Evolutionary conservation across 2,797 vertebrate species (phyloP), one percentile per base, ranked within the genome.

Genomic region (Mergus octosetaceus): DNA sequence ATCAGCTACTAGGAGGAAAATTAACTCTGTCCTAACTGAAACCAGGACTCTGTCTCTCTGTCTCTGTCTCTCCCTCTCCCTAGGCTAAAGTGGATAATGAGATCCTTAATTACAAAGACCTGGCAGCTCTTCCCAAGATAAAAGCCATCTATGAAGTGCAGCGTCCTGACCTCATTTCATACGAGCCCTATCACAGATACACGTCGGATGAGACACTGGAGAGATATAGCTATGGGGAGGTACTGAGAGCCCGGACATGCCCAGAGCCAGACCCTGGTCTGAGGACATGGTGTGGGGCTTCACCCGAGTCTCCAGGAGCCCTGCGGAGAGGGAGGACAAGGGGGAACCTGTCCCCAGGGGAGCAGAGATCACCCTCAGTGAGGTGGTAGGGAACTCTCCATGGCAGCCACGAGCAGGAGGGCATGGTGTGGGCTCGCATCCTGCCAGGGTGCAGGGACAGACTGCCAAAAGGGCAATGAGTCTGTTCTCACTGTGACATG

Each of bases 111-210:
- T 99, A 99, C 99, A 99, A 99, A 99, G 99, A 99, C 97, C 98
- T 99, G 98, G 99, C 99, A 95, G 99, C 99, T 96, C 99, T 99
- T 97, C 99, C 99, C 98, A 99, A 99, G 98, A 98, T 99, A 98
- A 99, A 99, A 98, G 98, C 99, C 98, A 99, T 99, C 98, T 99
- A 99, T 73, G 99, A 99, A 98, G 98, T 99, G 96, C 99, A 99
- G 95, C 99, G 98, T 95, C 99, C 99, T 72, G 99, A 99, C 98
- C 99, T 99, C 98, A 98, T 99, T 98, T 98, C 99, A 95, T 99
- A 99, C 93, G 99, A 99, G 97, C 98, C 99, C 95, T 99, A 98
- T 98, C 98, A 98, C 98, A 98, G 99, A 99, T 99, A 99, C 97
- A 98, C 97, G 16, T 99, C 98, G 90, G 99, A 99, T 93, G 99